phyloP scores from a whole-genome alignment of 2,113 vertebrate genomes.

The Leucoraja erinaceus region DNA sequence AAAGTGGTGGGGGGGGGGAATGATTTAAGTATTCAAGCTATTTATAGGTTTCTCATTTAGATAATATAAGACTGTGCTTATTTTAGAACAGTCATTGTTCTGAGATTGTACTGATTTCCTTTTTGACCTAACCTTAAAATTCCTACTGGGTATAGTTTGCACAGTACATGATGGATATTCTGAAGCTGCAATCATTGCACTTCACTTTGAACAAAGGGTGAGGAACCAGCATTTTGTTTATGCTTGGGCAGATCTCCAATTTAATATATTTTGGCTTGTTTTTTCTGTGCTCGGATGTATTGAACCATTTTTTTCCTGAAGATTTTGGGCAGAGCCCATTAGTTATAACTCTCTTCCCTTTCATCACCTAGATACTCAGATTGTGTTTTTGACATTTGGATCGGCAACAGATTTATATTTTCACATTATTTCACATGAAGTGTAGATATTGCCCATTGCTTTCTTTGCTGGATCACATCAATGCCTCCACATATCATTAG shows the following conservation, averaged over 20 bases:
- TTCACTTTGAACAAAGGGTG: background rate
- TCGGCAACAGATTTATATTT: background rate
- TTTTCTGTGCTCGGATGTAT: background rate
- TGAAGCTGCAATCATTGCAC: background rate
- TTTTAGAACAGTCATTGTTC: background rate
- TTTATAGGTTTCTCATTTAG: background rate
- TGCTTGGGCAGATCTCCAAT: background rate
- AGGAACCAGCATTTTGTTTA: background rate
- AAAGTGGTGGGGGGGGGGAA: background rate
- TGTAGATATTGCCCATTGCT: background rate
- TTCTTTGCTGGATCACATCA: background rate
- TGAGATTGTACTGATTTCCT: conserved; percentile 2
- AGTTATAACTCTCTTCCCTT: background rate
- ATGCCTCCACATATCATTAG: background rate
- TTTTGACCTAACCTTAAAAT: conserved; percentile 6
- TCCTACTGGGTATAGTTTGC: background rate
- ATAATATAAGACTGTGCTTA: background rate
- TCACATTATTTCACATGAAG: background rate
- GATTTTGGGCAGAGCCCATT: background rate
- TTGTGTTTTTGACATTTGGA: background rate
- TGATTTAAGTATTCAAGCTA: background rate
- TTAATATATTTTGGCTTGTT: background rate
- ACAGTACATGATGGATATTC: background rate
- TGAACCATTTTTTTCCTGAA: background rate
- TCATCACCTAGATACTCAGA: background rate